Evolutionary conservation across 2,797 vertebrate genomes (phyloP).

Genomic region (Paratrypauchen microcephalus): DNA sequence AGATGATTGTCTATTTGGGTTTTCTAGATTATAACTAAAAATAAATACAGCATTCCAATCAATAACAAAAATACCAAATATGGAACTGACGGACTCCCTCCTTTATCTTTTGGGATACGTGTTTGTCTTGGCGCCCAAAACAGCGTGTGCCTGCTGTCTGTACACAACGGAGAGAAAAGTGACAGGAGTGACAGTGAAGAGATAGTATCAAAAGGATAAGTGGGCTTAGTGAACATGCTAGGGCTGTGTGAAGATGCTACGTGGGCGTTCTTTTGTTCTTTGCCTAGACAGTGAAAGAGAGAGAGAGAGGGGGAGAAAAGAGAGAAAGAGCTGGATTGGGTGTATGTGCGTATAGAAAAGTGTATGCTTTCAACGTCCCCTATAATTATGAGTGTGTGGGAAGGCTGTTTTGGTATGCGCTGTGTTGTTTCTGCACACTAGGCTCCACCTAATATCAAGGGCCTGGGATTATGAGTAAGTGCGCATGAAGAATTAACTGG

Average conservation of each 20-base stretch:
- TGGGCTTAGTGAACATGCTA: conserved; percentile 71
- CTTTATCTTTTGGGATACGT: conserved; percentile 47
- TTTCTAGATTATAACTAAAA: too few species aligned
- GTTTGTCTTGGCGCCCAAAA: conserved; percentile 24
- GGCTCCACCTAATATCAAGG: conserved; percentile 57
- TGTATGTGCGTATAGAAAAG: conserved; percentile 7
- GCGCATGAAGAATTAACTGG: conserved; percentile 19
- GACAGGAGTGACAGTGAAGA: conserved; percentile 55
- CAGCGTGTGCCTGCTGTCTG: conserved; percentile 26
- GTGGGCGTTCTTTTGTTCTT: conserved; percentile 75
- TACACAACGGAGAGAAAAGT: conserved; percentile 37
- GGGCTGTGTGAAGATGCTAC: conserved; percentile 60
- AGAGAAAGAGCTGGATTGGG: conserved; percentile 36
- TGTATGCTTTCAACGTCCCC: conserved; percentile 40
- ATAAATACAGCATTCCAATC: not conserved
- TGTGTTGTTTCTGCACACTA: conserved; percentile 61
- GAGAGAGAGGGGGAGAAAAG: too few species aligned
- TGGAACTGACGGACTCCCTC: not conserved
- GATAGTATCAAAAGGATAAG: conserved; percentile 74
- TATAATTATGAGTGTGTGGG: conserved; percentile 76
- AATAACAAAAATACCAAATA: not conserved
- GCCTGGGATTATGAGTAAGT: conserved; percentile 51
- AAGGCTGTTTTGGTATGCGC: conserved; percentile 69
- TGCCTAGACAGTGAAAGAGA: conserved; percentile 47
- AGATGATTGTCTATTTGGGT: too few species aligned